Evolutionary conservation across 2,113 vertebrate genomes (phyloP).

Genomic region (Osmerus eperlanus): DNA sequence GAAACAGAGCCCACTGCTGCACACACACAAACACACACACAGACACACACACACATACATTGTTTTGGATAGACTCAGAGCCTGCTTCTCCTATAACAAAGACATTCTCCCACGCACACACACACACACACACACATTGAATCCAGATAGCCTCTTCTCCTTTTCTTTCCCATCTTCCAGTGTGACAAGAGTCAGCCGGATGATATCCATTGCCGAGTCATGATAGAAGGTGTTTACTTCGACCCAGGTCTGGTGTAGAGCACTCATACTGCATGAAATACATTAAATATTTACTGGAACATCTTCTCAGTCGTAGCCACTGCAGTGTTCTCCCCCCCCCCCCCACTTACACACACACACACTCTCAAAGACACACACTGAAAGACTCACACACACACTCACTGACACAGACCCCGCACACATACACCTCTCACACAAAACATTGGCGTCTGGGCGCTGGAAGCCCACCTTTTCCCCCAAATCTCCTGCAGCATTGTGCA

Average conservation of each 20-base stretch:
- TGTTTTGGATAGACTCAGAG: neutral
- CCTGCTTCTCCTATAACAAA: neutral
- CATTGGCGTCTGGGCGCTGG: neutral
- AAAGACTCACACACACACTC: slow-evolving; percentile 2
- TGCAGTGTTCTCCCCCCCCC: slow-evolving; percentile 43
- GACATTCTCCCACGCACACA: neutral
- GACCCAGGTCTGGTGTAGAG: slow-evolving; percentile 45
- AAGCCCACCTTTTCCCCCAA: slow-evolving; percentile 37
- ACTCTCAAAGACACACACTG: slow-evolving; percentile 1
- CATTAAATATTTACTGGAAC: slow-evolving; percentile 67
- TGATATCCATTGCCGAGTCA: slow-evolving; percentile 23
- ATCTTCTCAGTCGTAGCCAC: slow-evolving; percentile 49
- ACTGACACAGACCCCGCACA: slow-evolving; percentile 4
- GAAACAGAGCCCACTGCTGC: slow-evolving; percentile 45
- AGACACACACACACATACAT: neutral
- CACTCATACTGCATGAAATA: slow-evolving; percentile 41
- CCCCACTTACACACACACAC: slow-evolving; percentile 7
- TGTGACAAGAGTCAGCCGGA: slow-evolving; percentile 14
- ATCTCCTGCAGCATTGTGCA: slow-evolving; percentile 52
- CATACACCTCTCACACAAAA: neutral
- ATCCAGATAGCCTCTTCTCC: neutral
- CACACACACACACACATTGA: neutral
- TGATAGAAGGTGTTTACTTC: slow-evolving; percentile 46
- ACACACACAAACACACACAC: no score
- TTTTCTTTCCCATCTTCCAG: neutral